Evolutionary conservation across 1,140 invertebrate species (phyloP), one percentile per base, ranked within the genome.

Genomic region (Hypothenemus hampei): DNA sequence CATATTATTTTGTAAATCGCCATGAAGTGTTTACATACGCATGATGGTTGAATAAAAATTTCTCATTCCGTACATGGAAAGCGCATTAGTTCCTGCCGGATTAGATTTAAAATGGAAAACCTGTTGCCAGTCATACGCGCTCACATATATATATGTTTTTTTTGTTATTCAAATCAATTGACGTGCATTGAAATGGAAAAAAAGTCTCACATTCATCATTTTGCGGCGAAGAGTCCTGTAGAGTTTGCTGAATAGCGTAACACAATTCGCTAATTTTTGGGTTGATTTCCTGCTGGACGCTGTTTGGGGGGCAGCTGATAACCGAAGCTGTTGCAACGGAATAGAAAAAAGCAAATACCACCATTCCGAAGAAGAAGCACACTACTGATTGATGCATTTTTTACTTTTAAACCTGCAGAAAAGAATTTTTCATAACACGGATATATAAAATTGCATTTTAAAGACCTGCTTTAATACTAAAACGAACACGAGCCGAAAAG

Each of bases 201-300:
- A 58, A 45, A n/a, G 49, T n/a, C 40, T 58, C 52, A 46, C 59
- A 52, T 44, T 26, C 57, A 31, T 61, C 45, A 35, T 52, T 41
- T 36, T 60, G 58, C 5, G 57, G 33, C 46, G 56, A 41, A 33
- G 52, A 59, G 13, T 64, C 63, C 20, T 44, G 59, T 23, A 67
- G 43, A 36, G 50, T 60, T 49, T 65, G 63, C 51, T 66, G 60
- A 35, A 64, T 58, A 4, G 58, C 50, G 26, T 37, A 61, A 53
- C 69, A 71, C 3, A 71, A 49, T 35, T 71, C 62, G n/a, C 63
- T 63, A 7, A 67, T 20, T 18, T 59, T 63, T 10, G 64, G 51
- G 18, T 59, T 57, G 1, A 60, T 57, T 46, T 66, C 65, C 35
- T 56, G 55, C 20, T 59, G 55, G 39, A 55, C 47, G 21, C 46